phyloP scores from a whole-genome alignment of 2,888 invertebrate genomes.

The Drosophila quinaria region DNA sequence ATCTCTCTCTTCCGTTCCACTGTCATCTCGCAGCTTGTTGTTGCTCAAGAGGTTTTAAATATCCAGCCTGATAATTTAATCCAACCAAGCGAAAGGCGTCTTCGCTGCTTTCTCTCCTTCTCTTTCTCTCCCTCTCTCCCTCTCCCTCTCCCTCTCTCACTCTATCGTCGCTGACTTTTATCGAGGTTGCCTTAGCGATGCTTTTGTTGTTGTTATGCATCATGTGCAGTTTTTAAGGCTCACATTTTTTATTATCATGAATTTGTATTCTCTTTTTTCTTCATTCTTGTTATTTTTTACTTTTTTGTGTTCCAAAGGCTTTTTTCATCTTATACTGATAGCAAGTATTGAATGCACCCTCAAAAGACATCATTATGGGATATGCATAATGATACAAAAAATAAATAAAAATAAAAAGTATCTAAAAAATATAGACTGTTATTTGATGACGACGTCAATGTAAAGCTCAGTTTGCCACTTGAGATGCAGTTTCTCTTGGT shows the following conservation, averaged over 20 bases:
- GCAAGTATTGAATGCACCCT: conserved; percentile 32
- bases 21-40: conserved; percentile 18
- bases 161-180: conserved; percentile 44
- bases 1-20: not conserved
- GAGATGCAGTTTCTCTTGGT: not conserved
- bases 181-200: conserved; percentile 33
- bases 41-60: conserved; percentile 64
- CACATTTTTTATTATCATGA: conserved; percentile 28
- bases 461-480: conserved; percentile 12
- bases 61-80: conserved; percentile 70
- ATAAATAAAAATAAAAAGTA: conserved; percentile 38
- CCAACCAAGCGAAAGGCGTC: conserved; percentile 50
- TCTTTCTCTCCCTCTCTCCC: not conserved
- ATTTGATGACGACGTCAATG: conserved; percentile 15
- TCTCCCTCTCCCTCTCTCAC: not conserved
- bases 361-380: too few species aligned
- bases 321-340: conserved; percentile 2
- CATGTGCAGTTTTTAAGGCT: conserved; percentile 53
- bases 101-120: conserved; percentile 21
- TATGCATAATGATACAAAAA: conserved; percentile 33
- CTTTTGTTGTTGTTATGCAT: conserved; percentile 28
- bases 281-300: not conserved
- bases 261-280: conserved; percentile 10
- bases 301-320: conserved; percentile 3
- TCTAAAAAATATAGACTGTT: conserved; percentile 13